Percentiles rank a stretch among this genome's conserved stretches.
These are phyloP conservation scores for Eupleurogrammus muticus DNA, from an alignment of 2,797 vertebrate genomes.

Conservation along the genomic window DNA sequence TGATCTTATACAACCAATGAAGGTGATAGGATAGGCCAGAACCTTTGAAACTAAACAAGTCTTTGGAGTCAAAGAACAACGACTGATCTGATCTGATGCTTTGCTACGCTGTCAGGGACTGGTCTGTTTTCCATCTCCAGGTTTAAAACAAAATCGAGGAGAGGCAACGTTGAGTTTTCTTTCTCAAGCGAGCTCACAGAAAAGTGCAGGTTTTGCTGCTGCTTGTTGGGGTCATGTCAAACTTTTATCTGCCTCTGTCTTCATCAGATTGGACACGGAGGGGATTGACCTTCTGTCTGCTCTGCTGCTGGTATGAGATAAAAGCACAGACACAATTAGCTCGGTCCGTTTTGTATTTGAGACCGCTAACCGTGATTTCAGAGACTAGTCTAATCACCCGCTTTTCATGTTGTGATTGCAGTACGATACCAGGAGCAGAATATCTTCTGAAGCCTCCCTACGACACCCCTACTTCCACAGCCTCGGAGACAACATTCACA, in stretches of 20 bases:
- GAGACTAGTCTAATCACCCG: background rate
- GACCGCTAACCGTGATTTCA: background rate
- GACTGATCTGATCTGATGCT: no score
- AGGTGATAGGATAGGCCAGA: no score
- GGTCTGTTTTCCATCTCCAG: no score
- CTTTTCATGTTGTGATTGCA: constrained; percentile 49
- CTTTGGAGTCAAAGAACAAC: no score
- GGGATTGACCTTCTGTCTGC: constrained; percentile 90
- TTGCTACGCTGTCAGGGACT: no score
- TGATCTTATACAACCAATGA: no score
- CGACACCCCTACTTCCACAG: constrained; percentile 91
- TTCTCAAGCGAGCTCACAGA: no score
- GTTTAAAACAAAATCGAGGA: no score
- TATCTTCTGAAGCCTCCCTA: constrained; percentile 88
- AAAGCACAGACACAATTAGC: background rate
- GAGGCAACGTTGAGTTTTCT: no score
- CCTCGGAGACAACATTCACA: constrained; percentile 89
- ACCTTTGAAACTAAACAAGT: no score
- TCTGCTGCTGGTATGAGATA: constrained; percentile 87
- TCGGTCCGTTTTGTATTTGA: background rate
- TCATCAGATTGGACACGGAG: constrained; percentile 90
- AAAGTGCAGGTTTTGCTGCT: no score
- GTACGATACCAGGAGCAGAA: constrained; percentile 89
- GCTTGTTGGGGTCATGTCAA: no score
- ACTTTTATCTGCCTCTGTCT: constrained; percentile 28